Evolutionary conservation across 2,113 vertebrate species (phyloP), one percentile per base, ranked within the genome.

Genomic region (Chaetops frenatus): DNA sequence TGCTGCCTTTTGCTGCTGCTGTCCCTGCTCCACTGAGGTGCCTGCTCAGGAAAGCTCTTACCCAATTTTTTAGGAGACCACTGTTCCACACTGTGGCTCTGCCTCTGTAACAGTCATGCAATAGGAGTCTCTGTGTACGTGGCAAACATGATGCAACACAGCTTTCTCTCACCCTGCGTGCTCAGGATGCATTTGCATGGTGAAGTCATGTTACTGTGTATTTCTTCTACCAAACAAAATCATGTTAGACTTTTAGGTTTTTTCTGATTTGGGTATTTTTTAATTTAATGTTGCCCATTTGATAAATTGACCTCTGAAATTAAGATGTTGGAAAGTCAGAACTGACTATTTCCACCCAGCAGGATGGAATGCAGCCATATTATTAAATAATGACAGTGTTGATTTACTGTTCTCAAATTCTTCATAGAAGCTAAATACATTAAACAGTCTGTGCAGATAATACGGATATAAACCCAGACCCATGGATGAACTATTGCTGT

Each of bases 361-460:
- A 93, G 92, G 93, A 66, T 60, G 64, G 82, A 90, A 86, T 3
- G 3, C 27, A 93, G 81, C 36, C 54, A 20, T 85, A 17, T 90
- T 88, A 91, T 92, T 96, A 77, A 92, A 92, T 95, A 95, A 96
- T 35, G 81, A 67, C 35, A 36, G 29, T 40, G 15, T n/a, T 78
- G 60, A 88, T 88, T 90, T 91, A 82, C 87, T 70, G 33, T 73
- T 94, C 92, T 82, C 54, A 83, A 86, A 83, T 82, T 86, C 67
- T 70, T 88, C 36, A 27, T 70, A 70, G 79, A 48, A 66, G n/a
- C 64, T 83, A 86, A 93, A 73, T 47, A 51, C 42, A 48, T 85
- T 88, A 88, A 77, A 54, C 33, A 51, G 36, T 86, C 79, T 74
- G 40, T 56, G 33, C 29, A 86, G 79, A 80, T 82, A 76, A 61